Evolutionary conservation across 2,888 invertebrate genomes (phyloP).

Genomic region (Aphodius granarius): DNA sequence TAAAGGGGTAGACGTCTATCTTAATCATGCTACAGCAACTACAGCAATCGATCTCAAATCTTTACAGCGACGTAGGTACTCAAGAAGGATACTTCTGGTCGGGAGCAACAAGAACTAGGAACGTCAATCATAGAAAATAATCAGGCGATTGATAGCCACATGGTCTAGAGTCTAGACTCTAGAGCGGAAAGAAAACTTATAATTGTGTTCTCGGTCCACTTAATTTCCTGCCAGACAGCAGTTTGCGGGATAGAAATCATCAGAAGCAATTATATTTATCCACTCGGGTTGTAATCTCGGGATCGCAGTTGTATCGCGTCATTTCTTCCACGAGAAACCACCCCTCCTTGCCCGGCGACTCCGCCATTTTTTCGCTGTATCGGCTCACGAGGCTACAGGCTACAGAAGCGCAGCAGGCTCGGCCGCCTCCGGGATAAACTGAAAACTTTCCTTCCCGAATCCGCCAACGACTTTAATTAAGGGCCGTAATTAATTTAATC

Average conservation of each 20-base stretch:
- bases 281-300: neutral
- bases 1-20: neutral
- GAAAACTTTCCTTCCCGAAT: neutral
- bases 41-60: neutral
- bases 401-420: neutral
- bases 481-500: neutral
- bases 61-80: neutral
- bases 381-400: neutral
- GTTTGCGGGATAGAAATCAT: neutral
- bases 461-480: neutral
- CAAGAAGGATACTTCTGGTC: neutral
- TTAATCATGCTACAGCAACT: neutral
- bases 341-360: neutral
- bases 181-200: neutral
- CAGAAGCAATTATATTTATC: neutral
- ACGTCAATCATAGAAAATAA: neutral
- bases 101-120: neutral
- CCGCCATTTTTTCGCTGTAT: neutral
- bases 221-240: neutral
- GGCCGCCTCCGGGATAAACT: neutral
- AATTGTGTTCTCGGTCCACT: neutral
- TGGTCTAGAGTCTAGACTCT: too few relatives aligned
- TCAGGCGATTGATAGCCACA: neutral
- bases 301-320: neutral
- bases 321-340: neutral